Conservation (phyloP, 2,888 invertebrate genomes). For the Pseudococcus viburni region DNA sequence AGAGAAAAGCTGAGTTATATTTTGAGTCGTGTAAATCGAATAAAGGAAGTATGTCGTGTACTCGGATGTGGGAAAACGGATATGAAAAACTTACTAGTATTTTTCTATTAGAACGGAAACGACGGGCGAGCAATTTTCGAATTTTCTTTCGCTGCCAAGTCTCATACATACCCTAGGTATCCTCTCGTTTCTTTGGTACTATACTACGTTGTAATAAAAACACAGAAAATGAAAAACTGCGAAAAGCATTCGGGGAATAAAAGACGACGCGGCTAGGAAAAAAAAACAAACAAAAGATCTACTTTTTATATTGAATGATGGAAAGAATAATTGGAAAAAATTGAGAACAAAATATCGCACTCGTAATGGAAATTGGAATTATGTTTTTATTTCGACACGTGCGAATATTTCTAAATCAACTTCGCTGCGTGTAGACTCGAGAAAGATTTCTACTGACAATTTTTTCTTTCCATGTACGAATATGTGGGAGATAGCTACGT, state of each 20-base stretch:
- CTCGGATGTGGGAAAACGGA: slow-evolving; percentile 41
- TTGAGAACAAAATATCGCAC: slow-evolving; percentile 41
- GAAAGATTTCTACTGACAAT: neutral
- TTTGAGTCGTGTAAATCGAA: neutral
- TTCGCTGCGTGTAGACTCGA: too few species aligned
- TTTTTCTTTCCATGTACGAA: neutral
- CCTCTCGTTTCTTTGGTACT: neutral
- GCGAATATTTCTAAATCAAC: slow-evolving; percentile 10
- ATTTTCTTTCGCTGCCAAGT: neutral
- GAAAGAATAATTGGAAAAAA: slow-evolving; percentile 54
- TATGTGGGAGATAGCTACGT: neutral
- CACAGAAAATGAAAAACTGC: slow-evolving; percentile 36
- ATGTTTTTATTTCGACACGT: slow-evolving; percentile 38
- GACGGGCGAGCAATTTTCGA: slow-evolving; percentile 34
- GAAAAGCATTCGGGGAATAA: slow-evolving; percentile 24
- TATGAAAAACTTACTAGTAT: slow-evolving; percentile 48
- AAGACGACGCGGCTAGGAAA: neutral
- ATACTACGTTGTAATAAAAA: slow-evolving; percentile 20
- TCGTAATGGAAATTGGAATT: slow-evolving; percentile 42
- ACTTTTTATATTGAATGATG: slow-evolving; percentile 40
- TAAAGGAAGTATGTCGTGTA: slow-evolving; percentile 40
- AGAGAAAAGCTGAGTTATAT: neutral
- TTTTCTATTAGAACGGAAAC: slow-evolving; percentile 45
- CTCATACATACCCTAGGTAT: neutral
- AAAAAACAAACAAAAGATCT: slow-evolving; percentile 19